Conservation (phyloP, 2,797 vertebrate species). For the Schizothorax lantsangensis region DNA sequence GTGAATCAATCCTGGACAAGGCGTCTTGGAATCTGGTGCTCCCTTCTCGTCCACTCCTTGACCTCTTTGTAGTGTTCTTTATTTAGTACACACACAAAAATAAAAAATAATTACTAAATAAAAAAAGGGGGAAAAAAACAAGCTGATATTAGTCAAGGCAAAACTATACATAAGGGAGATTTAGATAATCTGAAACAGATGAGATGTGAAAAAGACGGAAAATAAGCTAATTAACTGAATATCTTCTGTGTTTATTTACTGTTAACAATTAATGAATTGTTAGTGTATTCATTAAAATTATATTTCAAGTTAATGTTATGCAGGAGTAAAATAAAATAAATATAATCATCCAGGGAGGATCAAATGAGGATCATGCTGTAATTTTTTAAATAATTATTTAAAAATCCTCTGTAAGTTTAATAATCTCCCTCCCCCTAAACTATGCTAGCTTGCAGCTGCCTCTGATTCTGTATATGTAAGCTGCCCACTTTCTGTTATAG, state of each 20-base stretch:
- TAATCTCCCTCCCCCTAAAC: not conserved
- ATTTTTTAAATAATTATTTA: not conserved
- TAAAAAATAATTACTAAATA: not conserved
- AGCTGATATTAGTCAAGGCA: not conserved
- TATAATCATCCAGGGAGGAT: not conserved
- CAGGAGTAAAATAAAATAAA: not conserved
- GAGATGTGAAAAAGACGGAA: not conserved
- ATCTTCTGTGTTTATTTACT: not conserved
- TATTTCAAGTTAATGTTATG: not conserved
- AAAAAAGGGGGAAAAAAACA: not conserved
- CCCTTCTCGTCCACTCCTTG: not conserved
- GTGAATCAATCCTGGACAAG: slow-evolving; percentile 31
- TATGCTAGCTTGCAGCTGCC: not conserved
- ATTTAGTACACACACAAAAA: not conserved
- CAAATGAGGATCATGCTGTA: not conserved
- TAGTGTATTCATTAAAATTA: not conserved
- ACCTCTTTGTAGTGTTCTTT: not conserved
- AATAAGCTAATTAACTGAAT: not conserved
- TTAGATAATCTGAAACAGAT: not conserved
- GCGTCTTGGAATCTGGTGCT: slow-evolving; percentile 18
- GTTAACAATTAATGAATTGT: not conserved
- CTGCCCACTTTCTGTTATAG: not conserved
- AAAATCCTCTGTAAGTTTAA: not conserved
- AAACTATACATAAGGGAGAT: not conserved
- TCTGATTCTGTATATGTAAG: not conserved